phyloP scores from a whole-genome alignment of 2,113 vertebrate species.

The Polypterus senegalus region DNA sequence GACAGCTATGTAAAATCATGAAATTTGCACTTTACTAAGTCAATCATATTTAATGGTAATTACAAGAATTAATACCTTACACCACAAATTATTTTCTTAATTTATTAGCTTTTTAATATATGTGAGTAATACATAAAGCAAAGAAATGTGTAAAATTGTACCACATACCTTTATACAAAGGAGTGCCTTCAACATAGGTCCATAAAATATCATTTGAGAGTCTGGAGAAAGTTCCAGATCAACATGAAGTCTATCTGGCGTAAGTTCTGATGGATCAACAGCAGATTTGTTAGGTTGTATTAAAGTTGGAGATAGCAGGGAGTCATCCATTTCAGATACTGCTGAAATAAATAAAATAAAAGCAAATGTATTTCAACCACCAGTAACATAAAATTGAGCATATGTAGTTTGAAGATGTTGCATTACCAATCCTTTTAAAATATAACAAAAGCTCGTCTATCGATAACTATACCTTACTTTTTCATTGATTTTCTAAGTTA shows the following conservation, averaged over 20 bases:
- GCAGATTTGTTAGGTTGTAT: constrained; percentile 44
- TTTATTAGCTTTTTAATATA: not conserved
- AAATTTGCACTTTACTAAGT: no score
- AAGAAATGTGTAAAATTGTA: not conserved
- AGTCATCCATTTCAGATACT: constrained; percentile 95
- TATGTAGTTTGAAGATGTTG: no score
- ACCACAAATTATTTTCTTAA: not conserved
- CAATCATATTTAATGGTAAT: no score
- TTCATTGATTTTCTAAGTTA: no score
- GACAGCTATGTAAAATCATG: no score
- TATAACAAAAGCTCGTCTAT: no score
- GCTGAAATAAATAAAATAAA: not conserved
- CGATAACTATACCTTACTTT: no score
- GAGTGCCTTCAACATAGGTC: constrained; percentile 77
- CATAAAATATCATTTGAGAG: constrained; percentile 86
- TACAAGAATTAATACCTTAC: not conserved
- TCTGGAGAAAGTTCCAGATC: constrained; percentile 89
- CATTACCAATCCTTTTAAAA: no score
- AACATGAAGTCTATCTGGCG: constrained; percentile 80
- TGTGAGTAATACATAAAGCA: no score
- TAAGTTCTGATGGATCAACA: constrained; percentile 78
- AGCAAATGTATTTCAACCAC: no score
- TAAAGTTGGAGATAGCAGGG: constrained; percentile 70
- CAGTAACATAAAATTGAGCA: no score
- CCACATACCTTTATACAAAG: constrained; percentile 76